Evolutionary conservation across 2,888 invertebrate species (phyloP).

Genomic region (Macaria notata): DNA sequence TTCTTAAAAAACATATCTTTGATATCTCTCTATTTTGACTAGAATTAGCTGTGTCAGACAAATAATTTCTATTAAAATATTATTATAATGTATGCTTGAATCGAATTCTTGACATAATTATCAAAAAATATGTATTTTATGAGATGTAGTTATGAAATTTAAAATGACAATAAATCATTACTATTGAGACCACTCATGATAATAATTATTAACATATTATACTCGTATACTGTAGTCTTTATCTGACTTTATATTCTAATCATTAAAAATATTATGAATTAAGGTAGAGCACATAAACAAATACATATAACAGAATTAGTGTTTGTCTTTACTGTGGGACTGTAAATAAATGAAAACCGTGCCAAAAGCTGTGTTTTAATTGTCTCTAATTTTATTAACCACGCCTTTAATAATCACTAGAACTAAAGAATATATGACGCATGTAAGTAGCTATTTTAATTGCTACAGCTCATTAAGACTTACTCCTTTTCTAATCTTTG

Average conservation of each 20-base stretch:
- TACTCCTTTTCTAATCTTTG: background rate
- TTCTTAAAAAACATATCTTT: conserved; percentile 29
- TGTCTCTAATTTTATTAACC: conserved; percentile 10
- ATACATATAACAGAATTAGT: conserved; percentile 53
- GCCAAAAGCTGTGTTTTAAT: conserved; percentile 51
- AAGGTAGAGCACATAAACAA: conserved; percentile 28
- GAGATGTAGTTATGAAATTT: background rate
- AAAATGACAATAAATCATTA: conserved; percentile 63
- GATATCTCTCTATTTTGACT: conserved; percentile 53
- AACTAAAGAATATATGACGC: background rate
- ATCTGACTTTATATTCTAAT: conserved; percentile 28
- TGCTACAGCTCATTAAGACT: background rate
- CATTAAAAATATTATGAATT: conserved; percentile 12
- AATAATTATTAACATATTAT: conserved; percentile 57
- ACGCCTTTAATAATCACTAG: background rate
- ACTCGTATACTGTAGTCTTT: conserved; percentile 49
- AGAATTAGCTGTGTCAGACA: conserved; percentile 79
- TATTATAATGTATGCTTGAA: conserved; percentile 38
- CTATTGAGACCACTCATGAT: conserved; percentile 58
- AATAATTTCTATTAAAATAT: conserved; percentile 57
- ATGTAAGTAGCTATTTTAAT: background rate
- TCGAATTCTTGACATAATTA: conserved; percentile 29
- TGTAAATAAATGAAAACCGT: conserved; percentile 65
- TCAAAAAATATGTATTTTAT: conserved; percentile 26
- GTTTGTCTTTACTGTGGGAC: conserved; percentile 62